phyloP scores from a whole-genome alignment of 2,797 vertebrate species.

The Gouania willdenowi region DNA sequence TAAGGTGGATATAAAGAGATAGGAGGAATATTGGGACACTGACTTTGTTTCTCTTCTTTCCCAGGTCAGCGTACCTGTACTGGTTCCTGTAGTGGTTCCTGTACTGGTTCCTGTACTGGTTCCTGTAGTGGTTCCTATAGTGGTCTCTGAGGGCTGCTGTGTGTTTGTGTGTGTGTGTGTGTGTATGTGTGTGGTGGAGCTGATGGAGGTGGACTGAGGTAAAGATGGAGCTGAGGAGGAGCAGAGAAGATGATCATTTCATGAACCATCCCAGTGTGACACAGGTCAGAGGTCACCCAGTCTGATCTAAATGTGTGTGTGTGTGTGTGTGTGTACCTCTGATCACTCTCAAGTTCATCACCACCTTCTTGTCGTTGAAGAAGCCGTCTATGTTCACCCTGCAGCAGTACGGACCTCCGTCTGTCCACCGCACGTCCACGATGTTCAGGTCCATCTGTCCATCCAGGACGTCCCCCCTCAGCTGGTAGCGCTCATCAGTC shows the following conservation, averaged over 20 bases:
- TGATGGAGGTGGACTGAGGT: conserved; percentile 17
- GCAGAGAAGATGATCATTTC: not conserved
- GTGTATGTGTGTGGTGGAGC: no score
- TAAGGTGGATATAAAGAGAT: no score
- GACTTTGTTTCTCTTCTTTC: no score
- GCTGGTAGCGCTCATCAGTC: conserved; percentile 66
- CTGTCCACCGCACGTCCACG: conserved; percentile 50
- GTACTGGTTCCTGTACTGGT: no score
- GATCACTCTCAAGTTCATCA: conserved; percentile 72
- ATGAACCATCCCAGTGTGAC: not conserved
- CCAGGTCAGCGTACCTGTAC: no score
- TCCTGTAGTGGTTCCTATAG: no score
- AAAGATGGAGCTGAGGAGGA: conserved; percentile 27
- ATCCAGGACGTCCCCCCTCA: conserved; percentile 68
- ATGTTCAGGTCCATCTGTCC: conserved; percentile 78
- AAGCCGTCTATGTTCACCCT: conserved; percentile 73
- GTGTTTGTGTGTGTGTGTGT: no score
- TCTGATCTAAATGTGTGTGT: no score
- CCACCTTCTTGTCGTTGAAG: conserved; percentile 78
- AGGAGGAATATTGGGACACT: no score
- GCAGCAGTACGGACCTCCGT: conserved; percentile 78
- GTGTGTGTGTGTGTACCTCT: conserved; percentile 49
- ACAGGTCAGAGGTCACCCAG: no score
- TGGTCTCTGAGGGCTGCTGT: no score
- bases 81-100: no score